Conservation (phyloP, 2,888 invertebrate genomes). For the Falcaria lacertinaria region DNA sequence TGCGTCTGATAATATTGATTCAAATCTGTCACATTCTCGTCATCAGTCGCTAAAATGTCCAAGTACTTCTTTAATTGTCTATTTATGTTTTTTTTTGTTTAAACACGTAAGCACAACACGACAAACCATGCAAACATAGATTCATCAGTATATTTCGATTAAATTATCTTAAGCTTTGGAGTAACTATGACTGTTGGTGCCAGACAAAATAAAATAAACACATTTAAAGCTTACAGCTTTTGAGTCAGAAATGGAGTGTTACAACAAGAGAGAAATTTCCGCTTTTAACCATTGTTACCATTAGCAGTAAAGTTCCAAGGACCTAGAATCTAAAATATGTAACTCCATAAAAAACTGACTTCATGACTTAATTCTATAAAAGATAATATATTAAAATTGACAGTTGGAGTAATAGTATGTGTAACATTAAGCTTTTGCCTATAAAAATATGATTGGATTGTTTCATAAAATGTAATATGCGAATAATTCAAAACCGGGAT, state of each 20-base stretch:
- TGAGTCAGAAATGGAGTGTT: conserved; percentile 2
- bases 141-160: conserved; percentile 52
- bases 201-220: conserved; percentile 21
- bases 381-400: too few species aligned
- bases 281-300: too few species aligned
- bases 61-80: conserved; percentile 80
- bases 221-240: conserved; percentile 34
- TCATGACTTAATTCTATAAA: too few species aligned
- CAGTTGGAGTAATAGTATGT: too few species aligned
- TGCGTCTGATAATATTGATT: conserved; percentile 63
- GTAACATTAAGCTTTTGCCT: too few species aligned
- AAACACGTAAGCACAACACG: conserved; percentile 34
- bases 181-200: conserved; percentile 1
- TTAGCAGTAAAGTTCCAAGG: too few species aligned
- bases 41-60: conserved; percentile 79
- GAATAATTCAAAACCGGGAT: too few species aligned
- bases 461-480: too few species aligned
- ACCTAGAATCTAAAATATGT: too few species aligned
- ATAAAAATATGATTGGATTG: too few species aligned
- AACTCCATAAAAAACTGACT: too few species aligned
- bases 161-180: conserved; percentile 5
- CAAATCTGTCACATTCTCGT: conserved; percentile 61
- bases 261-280: not conserved
- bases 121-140: conserved; percentile 75
- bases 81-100: conserved; percentile 20